phyloP scores from a whole-genome alignment of 2,113 vertebrate species.

The Tachysurus vachellii region DNA sequence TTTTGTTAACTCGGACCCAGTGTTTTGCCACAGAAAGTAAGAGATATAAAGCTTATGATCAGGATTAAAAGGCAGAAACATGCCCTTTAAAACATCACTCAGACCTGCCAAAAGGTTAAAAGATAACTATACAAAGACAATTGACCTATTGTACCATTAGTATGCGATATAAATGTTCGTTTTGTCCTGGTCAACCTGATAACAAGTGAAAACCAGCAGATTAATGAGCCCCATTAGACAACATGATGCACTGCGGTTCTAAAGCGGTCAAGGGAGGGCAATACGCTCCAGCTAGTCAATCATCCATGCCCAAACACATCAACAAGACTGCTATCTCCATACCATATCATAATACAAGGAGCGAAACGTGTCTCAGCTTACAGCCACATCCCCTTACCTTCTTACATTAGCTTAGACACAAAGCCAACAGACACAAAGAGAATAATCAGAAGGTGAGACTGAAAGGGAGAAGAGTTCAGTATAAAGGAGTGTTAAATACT shows the following conservation, averaged over 20 bases:
- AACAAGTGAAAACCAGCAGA: background rate
- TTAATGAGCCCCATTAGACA: background rate
- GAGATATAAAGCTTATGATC: background rate
- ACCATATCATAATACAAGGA: background rate
- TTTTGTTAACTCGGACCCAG: background rate
- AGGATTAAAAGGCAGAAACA: background rate
- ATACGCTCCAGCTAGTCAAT: background rate
- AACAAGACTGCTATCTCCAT: conserved; percentile 3
- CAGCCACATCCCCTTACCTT: background rate
- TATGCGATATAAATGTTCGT: background rate
- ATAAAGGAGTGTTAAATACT: conserved; percentile 64
- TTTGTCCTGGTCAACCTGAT: background rate
- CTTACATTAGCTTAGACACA: background rate
- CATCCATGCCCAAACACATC: conserved; percentile 20
- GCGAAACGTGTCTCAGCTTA: background rate
- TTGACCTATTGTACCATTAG: background rate
- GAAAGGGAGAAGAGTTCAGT: conserved; percentile 14
- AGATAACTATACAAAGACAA: background rate
- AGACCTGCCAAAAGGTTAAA: background rate
- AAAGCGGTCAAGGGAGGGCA: background rate
- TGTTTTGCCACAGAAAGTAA: background rate
- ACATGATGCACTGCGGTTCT: background rate
- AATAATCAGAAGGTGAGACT: background rate
- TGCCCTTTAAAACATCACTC: background rate
- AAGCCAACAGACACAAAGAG: background rate